Conservation (phyloP, 37 sponge, comb jelly and placozoan species). For the Sycon ciliatum region DNA sequence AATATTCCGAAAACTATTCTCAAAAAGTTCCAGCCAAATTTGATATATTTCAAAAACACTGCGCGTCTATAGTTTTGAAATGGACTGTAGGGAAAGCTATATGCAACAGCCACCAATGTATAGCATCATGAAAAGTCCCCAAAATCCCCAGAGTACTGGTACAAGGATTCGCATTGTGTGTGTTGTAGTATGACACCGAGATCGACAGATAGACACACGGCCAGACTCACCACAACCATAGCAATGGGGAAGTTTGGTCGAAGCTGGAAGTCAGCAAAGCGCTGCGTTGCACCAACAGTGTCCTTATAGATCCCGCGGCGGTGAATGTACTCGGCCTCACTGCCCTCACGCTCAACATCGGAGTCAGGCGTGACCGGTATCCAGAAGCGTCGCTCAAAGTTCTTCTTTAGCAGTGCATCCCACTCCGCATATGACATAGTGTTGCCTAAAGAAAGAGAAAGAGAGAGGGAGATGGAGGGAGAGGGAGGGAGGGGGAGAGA, state of each 20-base stretch:
- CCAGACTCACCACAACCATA: constrained; percentile 67
- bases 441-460: no score
- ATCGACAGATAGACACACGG: background rate
- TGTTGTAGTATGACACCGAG: no score
- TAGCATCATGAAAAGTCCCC: background rate
- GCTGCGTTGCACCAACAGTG: constrained; percentile 51
- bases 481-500: no score
- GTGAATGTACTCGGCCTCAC: constrained; percentile 62
- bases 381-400: constrained; percentile 87
- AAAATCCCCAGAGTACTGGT: background rate
- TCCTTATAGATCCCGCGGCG: constrained; percentile 82
- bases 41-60: no score
- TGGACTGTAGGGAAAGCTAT: no score
- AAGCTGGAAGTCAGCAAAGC: constrained; percentile 76
- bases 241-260: constrained; percentile 94
- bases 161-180: no score
- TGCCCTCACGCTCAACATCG: constrained; percentile 25
- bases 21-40: no score
- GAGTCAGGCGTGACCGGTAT: constrained; percentile 59
- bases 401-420: constrained; percentile 22
- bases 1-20: no score
- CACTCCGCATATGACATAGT: no score
- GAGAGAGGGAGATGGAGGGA: no score
- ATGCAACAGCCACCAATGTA: background rate
- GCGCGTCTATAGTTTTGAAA: no score